A percentile compares a stretch with the other conserved stretches of the same genome.
These are phyloP conservation scores for Pipra filicauda DNA, from an alignment of 2,113 vertebrate species.

Conservation along the genomic window DNA sequence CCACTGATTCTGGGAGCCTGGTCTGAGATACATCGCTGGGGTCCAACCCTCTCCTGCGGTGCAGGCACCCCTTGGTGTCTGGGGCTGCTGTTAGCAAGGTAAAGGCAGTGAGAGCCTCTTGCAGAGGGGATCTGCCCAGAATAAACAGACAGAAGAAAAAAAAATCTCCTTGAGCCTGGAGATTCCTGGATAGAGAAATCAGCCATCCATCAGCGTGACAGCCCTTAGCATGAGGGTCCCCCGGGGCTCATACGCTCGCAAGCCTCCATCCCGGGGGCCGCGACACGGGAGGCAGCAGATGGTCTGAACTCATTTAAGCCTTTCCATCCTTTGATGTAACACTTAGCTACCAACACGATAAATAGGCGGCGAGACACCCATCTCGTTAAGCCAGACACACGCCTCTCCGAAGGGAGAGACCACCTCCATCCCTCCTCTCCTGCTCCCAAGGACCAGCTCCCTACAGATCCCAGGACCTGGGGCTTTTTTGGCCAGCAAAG, in stretches of 20 bases:
- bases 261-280: not conserved
- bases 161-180: not conserved
- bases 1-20: not conserved
- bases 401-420: not conserved
- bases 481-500: not conserved
- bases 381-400: not conserved
- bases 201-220: constrained; percentile 8
- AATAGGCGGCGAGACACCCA: not conserved
- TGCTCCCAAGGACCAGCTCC: not conserved
- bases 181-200: constrained; percentile 26
- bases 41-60: not conserved
- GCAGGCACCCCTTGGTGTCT: rapidly evolving
- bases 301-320: constrained; percentile 35
- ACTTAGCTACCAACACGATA: not conserved
- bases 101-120: not conserved
- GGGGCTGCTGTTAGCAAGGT: not conserved
- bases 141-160: not conserved
- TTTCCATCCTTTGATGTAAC: constrained; percentile 37
- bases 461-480: not conserved
- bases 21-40: not conserved
- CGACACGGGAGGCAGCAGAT: constrained; percentile 27
- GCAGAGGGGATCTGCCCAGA: not conserved
- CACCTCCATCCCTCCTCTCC: not conserved
- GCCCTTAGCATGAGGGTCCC: not conserved
- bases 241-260: not conserved